Percentiles rank a stretch among this genome's conserved stretches.
Conservation (phyloP, 2,113 vertebrate species). For the Haliaeetus leucogaster region DNA sequence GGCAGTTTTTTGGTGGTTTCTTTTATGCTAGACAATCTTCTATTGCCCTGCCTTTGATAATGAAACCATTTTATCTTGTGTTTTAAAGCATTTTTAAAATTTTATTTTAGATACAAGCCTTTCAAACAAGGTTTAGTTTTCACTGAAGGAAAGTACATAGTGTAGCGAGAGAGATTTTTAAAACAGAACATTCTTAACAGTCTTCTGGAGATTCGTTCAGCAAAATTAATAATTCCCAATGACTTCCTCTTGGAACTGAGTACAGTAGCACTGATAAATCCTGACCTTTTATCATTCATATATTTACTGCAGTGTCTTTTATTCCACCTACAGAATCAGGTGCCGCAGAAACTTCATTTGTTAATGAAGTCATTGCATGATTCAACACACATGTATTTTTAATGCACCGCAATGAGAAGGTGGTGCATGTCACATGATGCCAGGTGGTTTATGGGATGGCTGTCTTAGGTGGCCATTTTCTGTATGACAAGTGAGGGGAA, state of each 20-base stretch:
- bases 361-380: background rate
- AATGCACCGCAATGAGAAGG: background rate
- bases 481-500: background rate
- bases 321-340: background rate
- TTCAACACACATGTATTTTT: background rate
- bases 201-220: background rate
- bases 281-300: background rate
- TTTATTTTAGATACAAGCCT: background rate
- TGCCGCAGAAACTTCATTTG: background rate
- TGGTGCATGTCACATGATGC: background rate
- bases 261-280: background rate
- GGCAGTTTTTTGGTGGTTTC: background rate
- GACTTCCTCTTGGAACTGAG: background rate
- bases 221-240: background rate
- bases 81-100: background rate
- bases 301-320: background rate
- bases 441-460: background rate
- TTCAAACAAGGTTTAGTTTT: background rate
- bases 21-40: background rate
- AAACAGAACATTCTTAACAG: background rate
- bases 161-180: background rate
- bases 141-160: background rate
- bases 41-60: background rate
- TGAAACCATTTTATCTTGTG: background rate
- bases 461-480: background rate